phyloP scores from a whole-genome alignment of 2,797 vertebrate species.

The Decapterus maruadsi region DNA sequence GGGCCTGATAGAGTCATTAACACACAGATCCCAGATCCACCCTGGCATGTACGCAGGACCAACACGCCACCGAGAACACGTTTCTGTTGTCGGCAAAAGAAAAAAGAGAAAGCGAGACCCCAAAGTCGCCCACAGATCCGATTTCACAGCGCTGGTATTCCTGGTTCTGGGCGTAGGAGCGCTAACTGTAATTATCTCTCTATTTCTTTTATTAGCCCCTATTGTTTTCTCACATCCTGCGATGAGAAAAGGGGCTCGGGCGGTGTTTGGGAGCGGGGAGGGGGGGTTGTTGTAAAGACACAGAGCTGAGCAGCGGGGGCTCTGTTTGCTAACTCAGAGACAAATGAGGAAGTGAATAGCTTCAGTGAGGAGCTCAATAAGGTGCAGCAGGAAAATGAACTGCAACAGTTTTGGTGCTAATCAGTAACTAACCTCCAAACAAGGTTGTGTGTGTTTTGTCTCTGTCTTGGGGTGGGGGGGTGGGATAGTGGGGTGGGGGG shows the following conservation, averaged over 20 bases:
- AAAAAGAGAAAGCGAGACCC: slow-evolving; percentile 45
- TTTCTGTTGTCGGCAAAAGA: slow-evolving; percentile 34
- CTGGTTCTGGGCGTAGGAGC: slow-evolving; percentile 56
- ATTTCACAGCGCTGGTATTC: slow-evolving; percentile 66
- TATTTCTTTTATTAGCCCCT: slow-evolving; percentile 73
- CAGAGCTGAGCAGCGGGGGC: slow-evolving; percentile 72
- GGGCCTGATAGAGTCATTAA: slow-evolving; percentile 84
- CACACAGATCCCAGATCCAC: slow-evolving; percentile 70
- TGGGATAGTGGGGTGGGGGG: slow-evolving; percentile 1
- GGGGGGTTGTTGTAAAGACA: slow-evolving; percentile 72
- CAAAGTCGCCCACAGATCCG: slow-evolving; percentile 58
- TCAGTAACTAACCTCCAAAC: slow-evolving; percentile 80
- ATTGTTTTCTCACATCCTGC: slow-evolving; percentile 81
- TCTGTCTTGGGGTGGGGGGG: slow-evolving; percentile 14
- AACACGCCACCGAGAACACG: slow-evolving; percentile 58
- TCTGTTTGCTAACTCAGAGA: slow-evolving; percentile 77
- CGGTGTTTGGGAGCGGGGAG: neutral
- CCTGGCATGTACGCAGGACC: slow-evolving; percentile 60
- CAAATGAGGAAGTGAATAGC: slow-evolving; percentile 75
- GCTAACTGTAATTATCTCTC: slow-evolving; percentile 72
- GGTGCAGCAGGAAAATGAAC: slow-evolving; percentile 78
- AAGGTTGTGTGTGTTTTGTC: slow-evolving; percentile 67
- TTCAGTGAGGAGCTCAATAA: slow-evolving; percentile 79
- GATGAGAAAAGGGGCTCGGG: slow-evolving; percentile 57
- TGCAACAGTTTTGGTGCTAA: slow-evolving; percentile 78